These are phyloP conservation scores for Stichopus horrens DNA, from an alignment of 53 echinoderm and acorn worm species.

Conservation along the genomic window DNA sequence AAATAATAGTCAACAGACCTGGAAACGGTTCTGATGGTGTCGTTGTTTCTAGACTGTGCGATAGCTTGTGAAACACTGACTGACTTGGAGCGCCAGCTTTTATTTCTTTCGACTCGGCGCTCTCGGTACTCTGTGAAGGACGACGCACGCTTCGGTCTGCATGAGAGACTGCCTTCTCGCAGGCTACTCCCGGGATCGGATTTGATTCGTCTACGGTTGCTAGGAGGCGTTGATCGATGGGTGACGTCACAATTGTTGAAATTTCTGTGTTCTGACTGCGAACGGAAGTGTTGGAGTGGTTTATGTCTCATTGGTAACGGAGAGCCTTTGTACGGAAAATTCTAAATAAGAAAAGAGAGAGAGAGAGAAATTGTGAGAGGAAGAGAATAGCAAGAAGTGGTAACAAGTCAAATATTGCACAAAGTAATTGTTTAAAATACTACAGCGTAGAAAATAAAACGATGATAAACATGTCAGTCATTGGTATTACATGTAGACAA, in stretches of 20 bases:
- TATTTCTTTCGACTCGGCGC: conserved; percentile 32
- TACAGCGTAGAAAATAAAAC: too few relatives aligned
- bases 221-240: conserved; percentile 46
- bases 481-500: too few relatives aligned
- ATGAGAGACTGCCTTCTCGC: conserved; percentile 18
- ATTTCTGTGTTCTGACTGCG: conserved; percentile 20
- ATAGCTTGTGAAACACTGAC: conserved; percentile 29
- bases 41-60: conserved; percentile 15
- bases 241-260: not conserved
- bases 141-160: conserved; percentile 32
- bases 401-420: not conserved
- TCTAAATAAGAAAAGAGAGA: not conserved
- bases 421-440: not conserved
- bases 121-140: conserved; percentile 41
- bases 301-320: conserved; percentile 17
- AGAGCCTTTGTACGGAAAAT: conserved; percentile 27
- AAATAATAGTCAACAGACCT: conserved; percentile 9
- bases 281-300: conserved; percentile 27
- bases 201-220: conserved; percentile 52
- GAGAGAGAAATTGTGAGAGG: not conserved
- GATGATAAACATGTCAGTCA: too few relatives aligned
- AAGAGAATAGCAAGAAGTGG: not conserved
- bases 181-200: conserved; percentile 40
- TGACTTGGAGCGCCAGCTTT: conserved; percentile 29
- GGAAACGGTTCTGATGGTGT: conserved; percentile 37